Evolutionary conservation across 1,140 invertebrate genomes (phyloP), one percentile per base, ranked within the genome.

Genomic region (Drosophila varians): DNA sequence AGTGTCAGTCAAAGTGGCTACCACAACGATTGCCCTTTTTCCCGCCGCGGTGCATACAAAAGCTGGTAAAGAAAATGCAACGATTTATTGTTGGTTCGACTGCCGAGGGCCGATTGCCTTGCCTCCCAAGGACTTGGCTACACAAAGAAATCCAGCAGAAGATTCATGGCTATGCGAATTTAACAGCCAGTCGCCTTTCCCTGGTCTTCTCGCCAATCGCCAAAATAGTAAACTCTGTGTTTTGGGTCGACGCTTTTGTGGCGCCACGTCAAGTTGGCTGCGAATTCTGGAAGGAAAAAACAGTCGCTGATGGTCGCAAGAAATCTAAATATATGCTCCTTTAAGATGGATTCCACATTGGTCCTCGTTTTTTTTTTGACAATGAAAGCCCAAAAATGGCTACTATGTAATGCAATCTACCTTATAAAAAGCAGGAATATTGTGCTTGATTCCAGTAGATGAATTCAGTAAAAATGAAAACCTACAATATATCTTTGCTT

Each of bases 111-210:
- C 48, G 56, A 45, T 72, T 71, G 69, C 55, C 69, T 72, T 72
- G 53, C 66, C 34, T 16, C 14, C n/a, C n/a, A 4, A 7, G 34
- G 34, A n/a, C 25, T 36, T 12, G n/a, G 26, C 34, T 21, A 54
- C 21, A 69, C 68, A 71, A 71, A 71, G 38, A 66, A 57, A 49
- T 42, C 68, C 36, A 23, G 34, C 48, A 49, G 25, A 73, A 73
- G 70, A 73, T 73, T 73, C 70, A 73, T 73, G 57, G 57, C 49
- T 61, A 45, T 73, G 56, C 36, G 70, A 73, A 54, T 73, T 73
- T 62, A 73, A 73, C 70, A 62, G 70, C 49, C 68, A 72, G 52
- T 62, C 58, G 34, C 57, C 21, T 34, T 2, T 11, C 8, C 19
- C n/a, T 9, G 0, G 18, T n/a, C 11, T 18, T 6, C 31, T 23